phyloP scores from a whole-genome alignment of 92 coral and sea anemone species.

The Montipora capitata region DNA sequence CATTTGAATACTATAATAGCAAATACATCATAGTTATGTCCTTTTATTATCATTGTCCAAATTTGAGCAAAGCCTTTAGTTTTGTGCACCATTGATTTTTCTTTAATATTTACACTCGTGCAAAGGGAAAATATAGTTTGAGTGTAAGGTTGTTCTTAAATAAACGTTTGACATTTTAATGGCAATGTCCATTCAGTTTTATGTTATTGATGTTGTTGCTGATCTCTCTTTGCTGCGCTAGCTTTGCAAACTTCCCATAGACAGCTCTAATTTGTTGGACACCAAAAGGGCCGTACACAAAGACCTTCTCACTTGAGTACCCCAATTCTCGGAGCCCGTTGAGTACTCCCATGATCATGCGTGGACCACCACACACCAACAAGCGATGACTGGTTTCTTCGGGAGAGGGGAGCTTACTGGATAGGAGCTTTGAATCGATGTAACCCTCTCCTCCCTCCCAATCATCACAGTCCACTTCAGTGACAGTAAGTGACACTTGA shows the following conservation, averaged over 20 bases:
- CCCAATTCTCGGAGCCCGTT: conserved; percentile 62
- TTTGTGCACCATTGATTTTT: no score
- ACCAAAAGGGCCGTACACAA: conserved; percentile 79
- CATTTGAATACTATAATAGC: no score
- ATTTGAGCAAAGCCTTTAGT: no score
- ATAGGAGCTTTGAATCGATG: conserved; percentile 53
- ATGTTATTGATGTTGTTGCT: background rate
- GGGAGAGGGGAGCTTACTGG: conserved; percentile 57
- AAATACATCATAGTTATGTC: no score
- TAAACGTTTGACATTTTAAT: background rate
- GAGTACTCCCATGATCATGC: conserved; percentile 69
- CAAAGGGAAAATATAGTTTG: no score
- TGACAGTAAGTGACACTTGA: conserved; percentile 51
- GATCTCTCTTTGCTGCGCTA: conserved; percentile 62
- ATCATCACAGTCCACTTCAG: conserved; percentile 45
- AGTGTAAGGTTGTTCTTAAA: background rate
- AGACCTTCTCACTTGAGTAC: conserved; percentile 69
- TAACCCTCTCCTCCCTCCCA: conserved; percentile 84
- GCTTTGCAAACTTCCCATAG: conserved; percentile 57
- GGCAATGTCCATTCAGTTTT: conserved; percentile 12
- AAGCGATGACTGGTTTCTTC: conserved; percentile 67
- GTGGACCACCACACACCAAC: conserved; percentile 75
- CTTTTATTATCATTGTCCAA: no score
- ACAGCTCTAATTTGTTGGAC: conserved; percentile 73
- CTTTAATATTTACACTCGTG: no score